Evolutionary conservation across 64 coral and sea anemone species (phyloP).

Genomic region (Trachythela sp.): DNA sequence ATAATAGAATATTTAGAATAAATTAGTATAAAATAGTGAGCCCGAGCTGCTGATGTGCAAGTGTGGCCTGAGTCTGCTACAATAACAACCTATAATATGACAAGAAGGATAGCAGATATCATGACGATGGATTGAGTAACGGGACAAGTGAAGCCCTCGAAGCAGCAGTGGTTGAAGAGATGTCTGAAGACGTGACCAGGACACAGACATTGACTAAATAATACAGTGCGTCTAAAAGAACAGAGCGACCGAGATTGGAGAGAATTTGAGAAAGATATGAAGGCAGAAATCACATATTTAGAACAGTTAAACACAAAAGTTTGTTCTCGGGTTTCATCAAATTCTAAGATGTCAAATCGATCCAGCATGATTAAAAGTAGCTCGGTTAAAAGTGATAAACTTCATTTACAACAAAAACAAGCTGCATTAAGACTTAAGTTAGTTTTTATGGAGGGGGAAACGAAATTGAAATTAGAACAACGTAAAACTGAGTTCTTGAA

Average conservation of each 20-base stretch:
- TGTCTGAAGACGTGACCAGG: not conserved
- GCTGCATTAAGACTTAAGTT: not conserved
- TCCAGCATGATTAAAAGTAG: not conserved
- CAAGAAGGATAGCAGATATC: not conserved
- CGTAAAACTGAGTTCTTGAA: not conserved
- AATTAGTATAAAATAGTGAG: too few species aligned
- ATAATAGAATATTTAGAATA: too few species aligned
- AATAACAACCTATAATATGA: conserved; percentile 3
- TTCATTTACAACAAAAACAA: not conserved
- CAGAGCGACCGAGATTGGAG: not conserved
- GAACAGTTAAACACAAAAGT: not conserved
- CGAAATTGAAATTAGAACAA: not conserved
- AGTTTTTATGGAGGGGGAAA: not conserved
- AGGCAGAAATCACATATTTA: conserved; percentile 6
- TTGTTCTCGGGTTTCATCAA: not conserved
- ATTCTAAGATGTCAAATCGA: not conserved
- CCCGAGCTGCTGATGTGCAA: too few species aligned
- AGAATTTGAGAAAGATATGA: not conserved
- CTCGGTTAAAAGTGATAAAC: not conserved
- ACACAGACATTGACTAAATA: not conserved
- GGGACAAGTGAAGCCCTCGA: not conserved
- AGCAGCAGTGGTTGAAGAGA: not conserved
- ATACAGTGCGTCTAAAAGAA: not conserved
- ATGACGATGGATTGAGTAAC: not conserved
- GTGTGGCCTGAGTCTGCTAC: not conserved